phyloP scores from a whole-genome alignment of 2,113 vertebrate genomes.

The Erinaceus europaeus region DNA sequence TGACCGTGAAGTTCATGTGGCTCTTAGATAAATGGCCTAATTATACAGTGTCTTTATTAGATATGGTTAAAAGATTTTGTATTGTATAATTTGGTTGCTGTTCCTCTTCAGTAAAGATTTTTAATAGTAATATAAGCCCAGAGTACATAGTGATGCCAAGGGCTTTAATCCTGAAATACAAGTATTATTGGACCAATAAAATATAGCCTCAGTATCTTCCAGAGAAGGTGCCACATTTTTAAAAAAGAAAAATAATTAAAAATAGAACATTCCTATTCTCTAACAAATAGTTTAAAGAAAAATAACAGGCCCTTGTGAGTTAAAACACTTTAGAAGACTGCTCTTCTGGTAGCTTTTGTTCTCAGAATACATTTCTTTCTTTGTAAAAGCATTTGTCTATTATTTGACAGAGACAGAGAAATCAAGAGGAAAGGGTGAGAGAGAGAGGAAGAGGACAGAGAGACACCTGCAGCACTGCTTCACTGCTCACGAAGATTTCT shows the following conservation, averaged over 20 bases:
- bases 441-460: too few relatives aligned
- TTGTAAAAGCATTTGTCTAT: too few relatives aligned
- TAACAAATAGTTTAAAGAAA: background rate
- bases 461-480: too few relatives aligned
- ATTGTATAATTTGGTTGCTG: conserved; percentile 55
- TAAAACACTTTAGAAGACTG: too few relatives aligned
- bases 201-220: background rate
- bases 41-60: conserved; percentile 61
- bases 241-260: background rate
- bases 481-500: too few relatives aligned
- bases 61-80: conserved; percentile 28
- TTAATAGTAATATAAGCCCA: conserved; percentile 57
- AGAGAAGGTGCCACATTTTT: background rate
- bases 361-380: too few relatives aligned
- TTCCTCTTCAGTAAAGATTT: conserved; percentile 63
- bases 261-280: too few relatives aligned
- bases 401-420: too few relatives aligned
- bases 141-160: conserved; percentile 1
- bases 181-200: conserved; percentile 55
- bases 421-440: too few relatives aligned
- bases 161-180: conserved; percentile 31
- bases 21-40: conserved; percentile 59
- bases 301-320: background rate
- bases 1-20: conserved; percentile 32
- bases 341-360: too few relatives aligned